Percentiles rank a stretch among this genome's conserved stretches.
Conservation (phyloP, 2,888 invertebrate genomes). For the Drosophila monieri region DNA sequence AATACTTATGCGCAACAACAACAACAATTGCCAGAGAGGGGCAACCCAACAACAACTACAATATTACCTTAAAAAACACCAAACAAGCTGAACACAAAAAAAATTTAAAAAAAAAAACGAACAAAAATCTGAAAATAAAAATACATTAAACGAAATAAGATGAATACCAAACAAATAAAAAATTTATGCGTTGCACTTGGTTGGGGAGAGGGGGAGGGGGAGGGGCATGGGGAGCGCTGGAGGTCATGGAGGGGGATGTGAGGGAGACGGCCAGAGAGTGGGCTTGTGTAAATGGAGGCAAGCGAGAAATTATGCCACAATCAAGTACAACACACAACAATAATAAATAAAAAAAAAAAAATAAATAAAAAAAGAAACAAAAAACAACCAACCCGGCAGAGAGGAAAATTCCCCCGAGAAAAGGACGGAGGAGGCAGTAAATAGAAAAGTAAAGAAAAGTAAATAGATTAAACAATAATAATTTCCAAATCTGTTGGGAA, state of each 20-base stretch:
- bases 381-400: conserved; percentile 45
- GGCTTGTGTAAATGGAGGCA: conserved; percentile 20
- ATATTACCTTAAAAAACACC: conserved; percentile 81
- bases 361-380: conserved; percentile 13
- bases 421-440: conserved; percentile 30
- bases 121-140: conserved; percentile 75
- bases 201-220: background rate
- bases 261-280: conserved; percentile 24
- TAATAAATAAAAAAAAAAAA: conserved; percentile 43
- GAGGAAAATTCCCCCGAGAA: conserved; percentile 45
- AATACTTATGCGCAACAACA: conserved; percentile 74
- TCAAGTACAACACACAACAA: conserved; percentile 72
- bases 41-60: conserved; percentile 47
- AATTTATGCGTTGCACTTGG: conserved; percentile 71
- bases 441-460: background rate
- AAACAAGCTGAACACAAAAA: conserved; percentile 65
- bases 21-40: conserved; percentile 25
- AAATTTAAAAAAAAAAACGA: conserved; percentile 34
- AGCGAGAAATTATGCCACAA: conserved; percentile 79
- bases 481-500: background rate
- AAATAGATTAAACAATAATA: background rate
- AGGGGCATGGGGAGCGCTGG: no score
- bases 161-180: conserved; percentile 81
- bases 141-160: conserved; percentile 79
- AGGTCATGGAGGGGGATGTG: background rate